Base-by-base conservation (phyloP, 2,113 vertebrate species). In the Marcusenius ussheri region DNA sequence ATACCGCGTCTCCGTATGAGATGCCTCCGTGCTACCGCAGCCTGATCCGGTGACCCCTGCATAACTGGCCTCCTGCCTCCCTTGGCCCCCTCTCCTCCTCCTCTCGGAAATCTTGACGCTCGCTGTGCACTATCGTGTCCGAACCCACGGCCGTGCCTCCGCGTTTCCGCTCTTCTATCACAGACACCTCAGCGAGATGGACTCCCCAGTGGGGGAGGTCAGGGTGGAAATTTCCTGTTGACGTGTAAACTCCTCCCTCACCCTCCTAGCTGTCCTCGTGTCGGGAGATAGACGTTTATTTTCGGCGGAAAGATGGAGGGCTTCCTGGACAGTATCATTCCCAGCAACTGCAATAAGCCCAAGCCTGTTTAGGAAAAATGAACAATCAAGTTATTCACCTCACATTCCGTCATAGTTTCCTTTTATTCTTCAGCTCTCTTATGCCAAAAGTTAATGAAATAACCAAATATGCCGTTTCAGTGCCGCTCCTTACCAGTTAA, bases 241-340 rank as follows among this genome's bases (percentile, higher is more conserved):
- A 74, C 62, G 62, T 35, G 45, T 66, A 77, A 88, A 49, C 7
- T 10, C 42, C 58, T 47, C 45, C 62, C 21, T 47, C 13, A 7
- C 42, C 24, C 39, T 66, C 88, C 39, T 13, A 21, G 58, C 62
- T 49, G 5, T 45, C 11, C 45, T 66, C 88, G 27, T 58, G 88
- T 21, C 13, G 11, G 88, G 88, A 88, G 88, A 88, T 88, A 74
- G 58, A 74, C 3, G 45, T 66, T 70, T 88, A 88, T 88, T 88
- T 88, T 88, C 27, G 15, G 62, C 15, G 45, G 39, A 58, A 50
- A 88, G n/a, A 27, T n/a, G 62, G 15, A n/a, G 27, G 1, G 8
- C 1, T 31, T 88, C 24, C 42, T 47, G 39, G 17, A 50, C 24
- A 3, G 42, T 46, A 24, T 74, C 58, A 66, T 46, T 84, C 19